Conservation (phyloP, 2,888 invertebrate genomes). For the Drosophila mercatorum region DNA sequence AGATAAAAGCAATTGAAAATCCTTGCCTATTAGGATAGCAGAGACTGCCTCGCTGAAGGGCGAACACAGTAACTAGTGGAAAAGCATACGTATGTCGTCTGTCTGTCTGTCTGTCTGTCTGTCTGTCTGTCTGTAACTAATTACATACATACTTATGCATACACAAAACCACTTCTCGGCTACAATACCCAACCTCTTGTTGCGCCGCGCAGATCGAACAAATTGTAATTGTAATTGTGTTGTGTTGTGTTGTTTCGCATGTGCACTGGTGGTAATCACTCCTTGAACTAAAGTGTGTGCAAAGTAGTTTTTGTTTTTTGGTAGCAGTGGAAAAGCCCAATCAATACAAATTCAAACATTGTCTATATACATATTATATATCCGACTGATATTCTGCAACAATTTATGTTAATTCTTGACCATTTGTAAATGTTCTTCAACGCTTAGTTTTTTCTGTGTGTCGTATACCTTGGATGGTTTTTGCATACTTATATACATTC, state of each 20-base stretch:
- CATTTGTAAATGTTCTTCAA: too few relatives aligned
- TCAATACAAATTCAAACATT: background rate
- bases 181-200: conserved; percentile 53
- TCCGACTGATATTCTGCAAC: background rate
- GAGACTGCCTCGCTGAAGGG: conserved; percentile 2
- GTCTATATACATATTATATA: background rate
- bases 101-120: background rate
- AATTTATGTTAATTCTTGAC: background rate
- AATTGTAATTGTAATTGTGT: conserved; percentile 33
- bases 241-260: conserved; percentile 16
- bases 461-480: background rate
- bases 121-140: conserved; percentile 6
- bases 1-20: conserved; percentile 14
- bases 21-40: conserved; percentile 1
- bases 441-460: background rate
- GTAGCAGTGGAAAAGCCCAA: background rate
- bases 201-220: conserved; percentile 54
- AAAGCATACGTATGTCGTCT: background rate
- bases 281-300: conserved; percentile 29
- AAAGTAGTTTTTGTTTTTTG: background rate
- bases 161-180: conserved; percentile 29
- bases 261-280: conserved; percentile 38
- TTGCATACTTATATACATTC: background rate
- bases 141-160: conserved; percentile 31
- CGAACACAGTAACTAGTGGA: conserved; percentile 20